Conservation (phyloP, 1,140 invertebrate species). For the Euura saliciscinereae region DNA sequence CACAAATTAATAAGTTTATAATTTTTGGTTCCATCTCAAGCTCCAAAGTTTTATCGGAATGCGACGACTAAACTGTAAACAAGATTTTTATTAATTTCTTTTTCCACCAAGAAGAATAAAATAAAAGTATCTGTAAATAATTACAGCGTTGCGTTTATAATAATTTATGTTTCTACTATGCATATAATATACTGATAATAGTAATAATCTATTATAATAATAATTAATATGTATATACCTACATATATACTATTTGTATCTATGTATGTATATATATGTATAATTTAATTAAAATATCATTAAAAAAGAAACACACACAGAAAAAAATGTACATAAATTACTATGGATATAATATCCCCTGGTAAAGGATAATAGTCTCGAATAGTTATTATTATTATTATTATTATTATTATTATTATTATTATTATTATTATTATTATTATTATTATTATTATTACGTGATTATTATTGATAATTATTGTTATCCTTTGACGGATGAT, state of each 20-base stretch:
- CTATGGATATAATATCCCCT: slow-evolving; percentile 45
- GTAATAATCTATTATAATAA: slow-evolving; percentile 50
- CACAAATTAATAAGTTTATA: background rate
- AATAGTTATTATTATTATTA: slow-evolving; percentile 55
- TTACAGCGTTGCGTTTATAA: slow-evolving; percentile 42
- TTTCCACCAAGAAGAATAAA: background rate
- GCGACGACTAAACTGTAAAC: background rate
- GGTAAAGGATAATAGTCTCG: slow-evolving; percentile 50
- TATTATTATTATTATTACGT: slow-evolving; percentile 28
- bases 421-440: slow-evolving; percentile 17
- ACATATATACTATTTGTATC: too few species aligned
- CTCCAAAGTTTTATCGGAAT: too few species aligned
- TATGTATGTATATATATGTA: slow-evolving; percentile 15
- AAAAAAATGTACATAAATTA: slow-evolving; percentile 48
- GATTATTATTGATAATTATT: slow-evolving; percentile 44
- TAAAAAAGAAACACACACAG: slow-evolving; percentile 25
- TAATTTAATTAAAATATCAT: slow-evolving; percentile 20
- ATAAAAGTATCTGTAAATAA: slow-evolving; percentile 45
- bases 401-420: slow-evolving; percentile 39
- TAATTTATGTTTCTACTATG: slow-evolving; percentile 52
- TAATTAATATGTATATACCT: slow-evolving; percentile 39
- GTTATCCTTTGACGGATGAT: slow-evolving; percentile 54
- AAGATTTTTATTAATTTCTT: background rate
- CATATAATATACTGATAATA: slow-evolving; percentile 28
- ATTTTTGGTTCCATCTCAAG: too few species aligned